Evolutionary conservation across 2,888 invertebrate species (phyloP), one percentile per base, ranked within the genome.

Genomic region (Halocaridina rubra): DNA sequence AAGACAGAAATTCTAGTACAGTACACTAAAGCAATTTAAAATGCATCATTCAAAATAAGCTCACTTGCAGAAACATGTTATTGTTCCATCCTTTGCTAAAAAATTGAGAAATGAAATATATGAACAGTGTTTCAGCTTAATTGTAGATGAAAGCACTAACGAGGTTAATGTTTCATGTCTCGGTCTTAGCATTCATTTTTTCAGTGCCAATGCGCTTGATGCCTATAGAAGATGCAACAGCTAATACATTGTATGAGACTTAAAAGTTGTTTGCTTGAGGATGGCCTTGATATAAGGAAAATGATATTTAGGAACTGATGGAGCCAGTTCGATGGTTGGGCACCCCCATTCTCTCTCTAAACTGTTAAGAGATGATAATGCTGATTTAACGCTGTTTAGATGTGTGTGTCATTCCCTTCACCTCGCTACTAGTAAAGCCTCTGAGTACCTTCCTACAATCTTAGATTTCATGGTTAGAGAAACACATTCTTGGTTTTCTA

Each of bases 361-460:
- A 30, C 64, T 79, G 27, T 5, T 79, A 19, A 64, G 46, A 32
- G 29, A 69, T 22, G 79, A 79, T 46, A 79, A 79, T 29, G 69
- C 79, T 24, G 64, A 79, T 22, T 46, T 79, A 22, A 69, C 79
- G 16, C 13, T 39, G 24, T 79, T 79, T 53, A 67, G 79, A n/a
- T 79, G 79, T 69, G 69, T 79, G 7, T 79, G 79, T 39, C 57
- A 79, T 53, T 79, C 79, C 2, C 29, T 79, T 29, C 79, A 79
- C 53, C 33, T 79, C 13, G 79, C 79, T 19, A 46, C 79, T 39
- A 69, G 69, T 27, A 67, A 79, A 39, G 67, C 79, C 16, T 79
- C 79, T 19, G 79, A 79, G n/a, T 29, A 46, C 4, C 53, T 79
- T n/a, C 79, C 69, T 29, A 69, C n/a, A 39, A 19, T 79, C 16